Evolutionary conservation across 2,797 vertebrate species (phyloP).

Genomic region (Megaceryle alcyon): DNA sequence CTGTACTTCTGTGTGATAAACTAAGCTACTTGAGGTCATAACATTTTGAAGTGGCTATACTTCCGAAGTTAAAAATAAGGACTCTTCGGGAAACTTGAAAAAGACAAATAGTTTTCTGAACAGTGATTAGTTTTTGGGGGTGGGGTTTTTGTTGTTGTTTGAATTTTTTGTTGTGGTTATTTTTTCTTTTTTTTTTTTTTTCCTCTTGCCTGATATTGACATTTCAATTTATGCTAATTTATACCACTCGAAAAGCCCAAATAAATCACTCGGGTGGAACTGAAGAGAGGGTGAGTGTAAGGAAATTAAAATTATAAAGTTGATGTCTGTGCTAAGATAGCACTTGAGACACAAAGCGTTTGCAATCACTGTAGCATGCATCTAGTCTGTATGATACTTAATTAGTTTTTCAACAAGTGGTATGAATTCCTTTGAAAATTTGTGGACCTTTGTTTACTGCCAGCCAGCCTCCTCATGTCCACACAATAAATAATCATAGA

Average conservation of each 20-base stretch:
- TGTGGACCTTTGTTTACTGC: constrained; percentile 69
- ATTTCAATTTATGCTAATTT: constrained; percentile 76
- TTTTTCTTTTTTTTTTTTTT: not conserved
- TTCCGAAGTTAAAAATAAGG: constrained; percentile 33
- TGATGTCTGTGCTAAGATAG: constrained; percentile 59
- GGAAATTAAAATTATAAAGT: constrained; percentile 73
- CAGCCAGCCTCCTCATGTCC: constrained; percentile 36
- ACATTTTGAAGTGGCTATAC: not conserved
- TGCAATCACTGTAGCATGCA: constrained; percentile 68
- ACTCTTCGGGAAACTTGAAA: constrained; percentile 13
- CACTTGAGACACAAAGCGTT: constrained; percentile 62
- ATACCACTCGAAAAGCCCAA: constrained; percentile 58
- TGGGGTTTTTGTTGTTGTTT: not conserved
- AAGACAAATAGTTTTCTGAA: constrained; percentile 5
- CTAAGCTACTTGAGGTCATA: not conserved
- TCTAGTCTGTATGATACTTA: constrained; percentile 64
- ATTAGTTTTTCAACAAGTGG: constrained; percentile 69
- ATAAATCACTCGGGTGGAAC: constrained; percentile 52
- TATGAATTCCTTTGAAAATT: constrained; percentile 65
- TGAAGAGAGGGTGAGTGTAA: constrained; percentile 64
- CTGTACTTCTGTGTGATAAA: not conserved
- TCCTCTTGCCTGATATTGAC: constrained; percentile 51
- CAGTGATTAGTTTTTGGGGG: not conserved
- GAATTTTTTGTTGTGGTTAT: not conserved
- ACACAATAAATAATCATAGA: constrained; percentile 64